Conservation (phyloP, 2,113 vertebrate species). For the Podarcis cretensis region DNA sequence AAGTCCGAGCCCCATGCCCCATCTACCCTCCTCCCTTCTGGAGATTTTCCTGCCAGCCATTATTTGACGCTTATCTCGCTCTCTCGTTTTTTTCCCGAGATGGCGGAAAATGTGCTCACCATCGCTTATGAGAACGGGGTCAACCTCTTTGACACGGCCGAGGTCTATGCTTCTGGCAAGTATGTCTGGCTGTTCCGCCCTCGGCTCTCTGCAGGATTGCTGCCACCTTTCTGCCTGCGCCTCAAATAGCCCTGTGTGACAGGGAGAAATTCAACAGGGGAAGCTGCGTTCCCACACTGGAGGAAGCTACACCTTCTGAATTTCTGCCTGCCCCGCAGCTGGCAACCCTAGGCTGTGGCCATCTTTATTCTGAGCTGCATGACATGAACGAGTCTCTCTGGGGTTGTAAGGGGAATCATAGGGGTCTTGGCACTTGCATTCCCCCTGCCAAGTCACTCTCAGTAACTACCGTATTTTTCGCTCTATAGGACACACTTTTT, state of each 20-base stretch:
- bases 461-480: background rate
- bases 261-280: background rate
- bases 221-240: background rate
- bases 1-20: conserved; percentile 9
- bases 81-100: conserved; percentile 31
- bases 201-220: background rate
- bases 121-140: conserved; percentile 76
- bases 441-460: background rate
- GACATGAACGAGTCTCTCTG: too few relatives aligned
- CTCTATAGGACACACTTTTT: too few relatives aligned
- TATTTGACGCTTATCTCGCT: fast-evolving
- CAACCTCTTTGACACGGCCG: conserved; percentile 76
- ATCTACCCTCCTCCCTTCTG: too few relatives aligned
- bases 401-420: too few relatives aligned
- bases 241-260: background rate
- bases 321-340: background rate
- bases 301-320: background rate
- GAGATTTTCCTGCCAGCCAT: background rate
- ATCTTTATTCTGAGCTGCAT: background rate
- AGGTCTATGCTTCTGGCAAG: conserved; percentile 75
- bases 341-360: background rate
- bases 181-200: background rate
- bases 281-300: background rate
- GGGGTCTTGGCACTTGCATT: background rate
- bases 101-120: conserved; percentile 75